A percentile compares a stretch with the other conserved stretches of the same genome.
Conservation (phyloP, 2,888 invertebrate species). For the Dynastes hyllus region DNA sequence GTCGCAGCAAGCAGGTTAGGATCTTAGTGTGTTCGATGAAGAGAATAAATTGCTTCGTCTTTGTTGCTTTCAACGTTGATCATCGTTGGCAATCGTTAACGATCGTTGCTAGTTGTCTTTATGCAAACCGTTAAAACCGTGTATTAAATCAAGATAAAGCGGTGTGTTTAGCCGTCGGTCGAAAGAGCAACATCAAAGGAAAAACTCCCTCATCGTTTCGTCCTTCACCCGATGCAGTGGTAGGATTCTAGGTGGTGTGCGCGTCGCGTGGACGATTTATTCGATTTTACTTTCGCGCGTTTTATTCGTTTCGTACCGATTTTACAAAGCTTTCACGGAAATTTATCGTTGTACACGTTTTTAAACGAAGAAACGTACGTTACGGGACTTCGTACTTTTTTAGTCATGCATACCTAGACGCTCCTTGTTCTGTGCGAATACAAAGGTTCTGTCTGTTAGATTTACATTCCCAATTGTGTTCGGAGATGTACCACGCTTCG, state of each 20-base stretch:
- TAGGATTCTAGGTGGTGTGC: neutral
- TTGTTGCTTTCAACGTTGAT: neutral
- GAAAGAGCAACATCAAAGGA: conserved; percentile 23
- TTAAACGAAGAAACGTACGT: neutral
- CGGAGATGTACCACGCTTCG: neutral
- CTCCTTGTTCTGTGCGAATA: neutral
- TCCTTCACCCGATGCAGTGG: neutral
- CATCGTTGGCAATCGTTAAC: neutral
- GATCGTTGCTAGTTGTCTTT: neutral
- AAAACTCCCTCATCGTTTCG: neutral
- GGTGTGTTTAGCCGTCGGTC: neutral
- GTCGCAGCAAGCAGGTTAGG: too few species aligned
- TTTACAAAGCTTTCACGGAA: conserved; percentile 13
- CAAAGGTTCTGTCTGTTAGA: neutral
- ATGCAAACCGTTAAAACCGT: conserved; percentile 13
- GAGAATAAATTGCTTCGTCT: too few species aligned
- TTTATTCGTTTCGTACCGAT: neutral
- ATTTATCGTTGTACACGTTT: conserved; percentile 9
- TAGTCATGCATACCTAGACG: too few species aligned
- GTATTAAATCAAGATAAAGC: conserved; percentile 5
- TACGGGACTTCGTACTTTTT: too few species aligned
- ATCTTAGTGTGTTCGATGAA: too few species aligned
- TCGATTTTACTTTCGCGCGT: conserved; percentile 11
- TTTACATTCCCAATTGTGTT: neutral
- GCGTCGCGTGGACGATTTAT: conserved; percentile 1